These are phyloP conservation scores for Sympetrum striolatum DNA, from an alignment of 2,888 invertebrate genomes.

Conservation along the genomic window DNA sequence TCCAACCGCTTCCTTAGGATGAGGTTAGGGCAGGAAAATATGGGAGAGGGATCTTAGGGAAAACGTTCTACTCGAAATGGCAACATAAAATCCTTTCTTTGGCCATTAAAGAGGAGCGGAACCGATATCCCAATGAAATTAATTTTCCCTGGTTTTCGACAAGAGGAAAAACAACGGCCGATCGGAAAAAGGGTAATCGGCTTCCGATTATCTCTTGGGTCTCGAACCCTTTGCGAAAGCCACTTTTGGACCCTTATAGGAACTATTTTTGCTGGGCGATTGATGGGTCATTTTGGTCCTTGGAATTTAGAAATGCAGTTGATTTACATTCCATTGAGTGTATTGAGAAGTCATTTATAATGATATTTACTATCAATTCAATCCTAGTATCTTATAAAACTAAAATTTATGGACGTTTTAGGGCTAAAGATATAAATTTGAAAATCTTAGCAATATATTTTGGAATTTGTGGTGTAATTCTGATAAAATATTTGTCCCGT, in stretches of 20 bases:
- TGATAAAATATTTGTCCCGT: too few species aligned
- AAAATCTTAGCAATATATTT: too few species aligned
- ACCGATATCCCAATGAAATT: conserved; percentile 26
- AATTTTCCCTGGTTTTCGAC: conserved; percentile 11
- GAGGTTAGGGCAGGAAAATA: background rate
- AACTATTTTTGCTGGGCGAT: background rate
- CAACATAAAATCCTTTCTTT: background rate
- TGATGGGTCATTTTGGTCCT: background rate
- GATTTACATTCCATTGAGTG: too few species aligned
- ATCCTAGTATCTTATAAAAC: too few species aligned
- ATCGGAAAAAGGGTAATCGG: background rate
- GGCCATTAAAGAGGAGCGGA: background rate
- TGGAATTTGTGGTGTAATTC: too few species aligned
- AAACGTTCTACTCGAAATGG: background rate
- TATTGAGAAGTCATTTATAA: too few species aligned
- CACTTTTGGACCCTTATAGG: background rate
- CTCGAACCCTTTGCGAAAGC: background rate
- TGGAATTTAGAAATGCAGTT: background rate
- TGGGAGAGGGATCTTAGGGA: background rate
- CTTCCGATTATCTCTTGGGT: background rate
- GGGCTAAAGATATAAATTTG: too few species aligned
- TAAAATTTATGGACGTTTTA: too few species aligned
- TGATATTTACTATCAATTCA: too few species aligned
- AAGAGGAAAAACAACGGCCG: background rate
- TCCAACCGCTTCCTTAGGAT: background rate